phyloP scores from a whole-genome alignment of 2,113 vertebrate species.

The Sceloporus undulatus region DNA sequence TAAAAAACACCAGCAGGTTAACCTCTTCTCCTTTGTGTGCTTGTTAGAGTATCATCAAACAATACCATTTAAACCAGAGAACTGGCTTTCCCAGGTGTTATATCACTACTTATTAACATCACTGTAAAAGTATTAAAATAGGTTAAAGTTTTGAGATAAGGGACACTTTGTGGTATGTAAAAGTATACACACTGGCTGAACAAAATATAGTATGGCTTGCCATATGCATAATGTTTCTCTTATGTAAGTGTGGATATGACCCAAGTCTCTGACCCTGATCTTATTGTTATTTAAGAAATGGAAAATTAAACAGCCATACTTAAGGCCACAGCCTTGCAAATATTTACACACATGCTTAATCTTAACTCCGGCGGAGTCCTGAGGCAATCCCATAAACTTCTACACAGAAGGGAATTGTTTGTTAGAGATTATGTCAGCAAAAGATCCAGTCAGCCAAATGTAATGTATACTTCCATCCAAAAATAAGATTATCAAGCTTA shows the following conservation, averaged over 20 bases:
- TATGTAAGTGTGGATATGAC: not conserved
- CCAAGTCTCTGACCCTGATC: not conserved
- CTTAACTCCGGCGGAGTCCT: not conserved
- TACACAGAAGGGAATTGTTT: not conserved
- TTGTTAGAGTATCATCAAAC: not conserved
- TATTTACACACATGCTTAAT: constrained; percentile 22
- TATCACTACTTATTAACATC: not conserved
- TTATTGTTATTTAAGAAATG: constrained; percentile 13
- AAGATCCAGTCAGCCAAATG: constrained; percentile 1
- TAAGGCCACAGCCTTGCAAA: constrained; percentile 14
- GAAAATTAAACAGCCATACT: constrained; percentile 27
- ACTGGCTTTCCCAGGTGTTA: not conserved
- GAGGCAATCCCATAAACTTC: constrained; percentile 10
- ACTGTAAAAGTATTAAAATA: not conserved
- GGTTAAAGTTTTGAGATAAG: constrained; percentile 2
- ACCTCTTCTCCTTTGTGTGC: not conserved
- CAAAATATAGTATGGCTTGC: not conserved
- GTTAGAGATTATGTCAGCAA: not conserved
- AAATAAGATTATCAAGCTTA: not conserved
- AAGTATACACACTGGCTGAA: not conserved
- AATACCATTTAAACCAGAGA: not conserved
- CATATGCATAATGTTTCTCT: not conserved
- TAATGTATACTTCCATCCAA: not conserved
- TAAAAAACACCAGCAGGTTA: not conserved
- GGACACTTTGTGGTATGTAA: not conserved